Conservation (phyloP, 1,140 invertebrate species). For the Eulimnadia texana region DNA sequence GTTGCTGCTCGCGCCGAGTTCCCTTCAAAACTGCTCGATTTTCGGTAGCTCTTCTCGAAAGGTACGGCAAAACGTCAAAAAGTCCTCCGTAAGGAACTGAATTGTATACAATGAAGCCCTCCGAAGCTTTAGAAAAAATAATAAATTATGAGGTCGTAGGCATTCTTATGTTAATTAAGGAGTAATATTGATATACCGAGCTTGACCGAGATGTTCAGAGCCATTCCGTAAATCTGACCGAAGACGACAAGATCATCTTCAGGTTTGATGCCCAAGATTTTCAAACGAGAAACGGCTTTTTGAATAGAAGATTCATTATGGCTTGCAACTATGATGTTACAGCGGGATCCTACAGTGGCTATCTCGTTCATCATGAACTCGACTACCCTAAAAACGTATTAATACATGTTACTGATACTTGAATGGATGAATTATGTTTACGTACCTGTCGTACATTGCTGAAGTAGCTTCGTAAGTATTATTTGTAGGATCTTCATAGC, state of each 20-base stretch:
- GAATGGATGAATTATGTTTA: not conserved
- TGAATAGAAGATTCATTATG: slow-evolving; percentile 29
- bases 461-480: slow-evolving; percentile 19
- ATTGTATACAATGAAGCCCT: slow-evolving; percentile 39
- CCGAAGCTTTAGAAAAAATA: slow-evolving; percentile 29
- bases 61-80: slow-evolving; percentile 35
- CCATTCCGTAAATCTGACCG: slow-evolving; percentile 41
- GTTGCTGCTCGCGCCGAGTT: slow-evolving; percentile 34
- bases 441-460: slow-evolving; percentile 20
- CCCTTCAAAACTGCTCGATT: slow-evolving; percentile 36
- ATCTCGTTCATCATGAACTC: slow-evolving; percentile 8
- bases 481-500: slow-evolving; percentile 22
- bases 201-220: slow-evolving; percentile 37
- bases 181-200: slow-evolving; percentile 29
- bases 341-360: not conserved
- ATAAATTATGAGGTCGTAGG: slow-evolving; percentile 2
- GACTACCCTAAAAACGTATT: not conserved
- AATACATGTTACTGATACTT: not conserved
- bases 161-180: not conserved
- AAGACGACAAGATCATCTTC: slow-evolving; percentile 30
- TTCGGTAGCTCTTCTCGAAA: slow-evolving; percentile 35
- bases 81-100: slow-evolving; percentile 40
- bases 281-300: slow-evolving; percentile 21
- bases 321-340: slow-evolving; percentile 26
- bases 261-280: slow-evolving; percentile 16